A percentile compares a stretch with the other conserved stretches of the same genome.
These are phyloP conservation scores for Amblyjoppa proteus DNA, from an alignment of 2,888 invertebrate genomes.

Conservation along the genomic window DNA sequence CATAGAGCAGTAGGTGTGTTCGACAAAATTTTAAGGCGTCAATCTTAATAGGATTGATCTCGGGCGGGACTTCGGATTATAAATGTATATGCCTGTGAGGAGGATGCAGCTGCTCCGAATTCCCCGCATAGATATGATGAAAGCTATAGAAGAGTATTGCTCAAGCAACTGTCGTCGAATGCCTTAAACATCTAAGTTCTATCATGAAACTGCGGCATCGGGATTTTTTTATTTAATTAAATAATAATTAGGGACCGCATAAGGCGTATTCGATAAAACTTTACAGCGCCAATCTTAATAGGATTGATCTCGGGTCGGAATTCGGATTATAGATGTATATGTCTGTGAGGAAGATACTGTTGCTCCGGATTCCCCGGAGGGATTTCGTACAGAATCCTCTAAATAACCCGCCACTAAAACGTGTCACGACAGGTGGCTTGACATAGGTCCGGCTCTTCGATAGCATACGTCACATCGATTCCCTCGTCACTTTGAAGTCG, in stretches of 20 bases:
- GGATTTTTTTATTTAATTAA: neutral
- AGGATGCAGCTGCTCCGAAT: too few species aligned
- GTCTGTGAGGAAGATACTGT: conserved; percentile 58
- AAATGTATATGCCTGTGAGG: too few species aligned
- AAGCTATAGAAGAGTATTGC: conserved; percentile 2
- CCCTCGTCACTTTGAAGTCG: conserved; percentile 50
- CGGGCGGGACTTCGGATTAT: too few species aligned
- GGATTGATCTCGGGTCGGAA: conserved; percentile 33
- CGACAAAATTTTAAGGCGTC: too few species aligned
- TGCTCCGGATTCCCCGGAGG: conserved; percentile 60
- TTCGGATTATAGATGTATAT: neutral
- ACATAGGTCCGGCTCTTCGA: conserved; percentile 73
- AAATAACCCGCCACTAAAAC: conserved; percentile 74
- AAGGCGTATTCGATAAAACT: neutral
- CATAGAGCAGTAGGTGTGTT: too few species aligned
- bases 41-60: too few species aligned
- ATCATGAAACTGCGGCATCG: neutral
- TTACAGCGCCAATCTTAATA: neutral
- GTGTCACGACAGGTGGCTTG: conserved; percentile 76
- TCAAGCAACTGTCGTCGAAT: conserved; percentile 24
- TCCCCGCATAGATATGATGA: too few species aligned
- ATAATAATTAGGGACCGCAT: too few species aligned
- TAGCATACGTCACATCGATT: conserved; percentile 71
- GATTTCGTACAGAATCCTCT: conserved; percentile 76
- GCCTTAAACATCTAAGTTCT: neutral